Evolutionary conservation across 37 sponge, comb jelly and placozoan genomes (phyloP).

Genomic region (Dysidea cf. avara): DNA sequence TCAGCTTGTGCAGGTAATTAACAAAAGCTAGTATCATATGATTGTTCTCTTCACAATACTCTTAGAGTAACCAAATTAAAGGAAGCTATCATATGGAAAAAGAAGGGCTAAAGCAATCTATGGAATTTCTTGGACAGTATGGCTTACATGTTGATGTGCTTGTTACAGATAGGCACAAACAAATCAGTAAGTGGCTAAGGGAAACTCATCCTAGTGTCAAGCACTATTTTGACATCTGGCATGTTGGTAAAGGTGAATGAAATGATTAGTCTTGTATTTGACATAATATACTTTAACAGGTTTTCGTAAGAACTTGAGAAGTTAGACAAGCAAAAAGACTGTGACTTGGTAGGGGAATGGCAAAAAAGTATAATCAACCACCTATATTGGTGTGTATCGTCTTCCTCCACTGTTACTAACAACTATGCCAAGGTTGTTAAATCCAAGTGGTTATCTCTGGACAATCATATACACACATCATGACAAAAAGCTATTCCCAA

Average conservation of each 20-base stretch:
- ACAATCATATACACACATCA: slow-evolving; percentile 56
- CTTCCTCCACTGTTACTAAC: slow-evolving; percentile 32
- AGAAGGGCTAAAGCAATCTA: too few relatives aligned
- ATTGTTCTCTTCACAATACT: too few relatives aligned
- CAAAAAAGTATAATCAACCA: slow-evolving; percentile 20
- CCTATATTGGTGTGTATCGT: slow-evolving; percentile 59
- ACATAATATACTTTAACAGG: background rate
- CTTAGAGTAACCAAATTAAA: too few relatives aligned
- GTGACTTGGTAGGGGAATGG: slow-evolving; percentile 44
- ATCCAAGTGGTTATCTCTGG: slow-evolving; percentile 62
- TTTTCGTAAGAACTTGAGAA: background rate
- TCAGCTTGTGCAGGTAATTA: too few relatives aligned
- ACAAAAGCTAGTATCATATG: too few relatives aligned
- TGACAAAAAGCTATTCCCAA: slow-evolving; percentile 16
- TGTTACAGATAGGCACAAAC: too few relatives aligned
- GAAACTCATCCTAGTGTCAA: slow-evolving; percentile 10
- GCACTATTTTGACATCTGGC: slow-evolving; percentile 62
- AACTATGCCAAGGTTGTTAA: slow-evolving; percentile 17
- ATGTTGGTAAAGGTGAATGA: slow-evolving; percentile 55
- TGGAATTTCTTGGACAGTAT: too few relatives aligned
- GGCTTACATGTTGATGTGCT: too few relatives aligned
- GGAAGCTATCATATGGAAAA: too few relatives aligned
- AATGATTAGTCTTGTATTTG: background rate
- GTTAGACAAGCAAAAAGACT: slow-evolving; percentile 24
- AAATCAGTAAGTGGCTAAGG: slow-evolving; percentile 36